phyloP scores from a whole-genome alignment of 2,797 vertebrate genomes.

The Buphagus erythrorhynchus region DNA sequence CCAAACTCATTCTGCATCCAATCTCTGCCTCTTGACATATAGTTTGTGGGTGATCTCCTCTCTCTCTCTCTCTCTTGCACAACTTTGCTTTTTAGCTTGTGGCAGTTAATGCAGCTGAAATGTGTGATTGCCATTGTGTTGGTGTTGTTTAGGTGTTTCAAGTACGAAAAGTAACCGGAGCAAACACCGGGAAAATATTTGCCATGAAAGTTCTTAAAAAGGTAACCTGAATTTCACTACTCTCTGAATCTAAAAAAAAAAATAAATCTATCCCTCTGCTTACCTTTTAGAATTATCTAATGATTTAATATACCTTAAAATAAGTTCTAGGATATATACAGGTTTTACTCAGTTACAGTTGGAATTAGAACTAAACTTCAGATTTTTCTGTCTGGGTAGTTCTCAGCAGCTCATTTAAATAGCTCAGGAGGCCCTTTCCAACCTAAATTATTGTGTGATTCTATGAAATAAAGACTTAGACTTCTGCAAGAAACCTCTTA shows the following conservation, averaged over 20 bases:
- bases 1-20: background rate
- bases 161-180: constrained; percentile 92
- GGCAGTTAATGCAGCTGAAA: background rate
- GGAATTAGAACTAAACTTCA: background rate
- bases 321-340: background rate
- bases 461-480: background rate
- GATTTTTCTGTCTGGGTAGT: background rate
- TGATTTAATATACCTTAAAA: background rate
- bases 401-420: background rate
- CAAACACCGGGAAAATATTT: constrained; percentile 93
- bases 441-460: background rate
- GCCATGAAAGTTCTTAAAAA: constrained; percentile 98
- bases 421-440: background rate
- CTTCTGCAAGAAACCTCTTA: background rate
- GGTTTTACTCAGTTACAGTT: background rate
- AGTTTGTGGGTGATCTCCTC: background rate
- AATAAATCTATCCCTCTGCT: background rate
- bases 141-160: constrained; percentile 88
- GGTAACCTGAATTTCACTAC: constrained; percentile 71
- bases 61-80: background rate
- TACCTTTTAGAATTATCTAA: background rate
- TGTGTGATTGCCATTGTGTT: background rate
- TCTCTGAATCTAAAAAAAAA: background rate
- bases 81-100: background rate
- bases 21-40: background rate